Conservation (phyloP, 2,888 invertebrate species). For the Tricholauxania praeusta region DNA sequence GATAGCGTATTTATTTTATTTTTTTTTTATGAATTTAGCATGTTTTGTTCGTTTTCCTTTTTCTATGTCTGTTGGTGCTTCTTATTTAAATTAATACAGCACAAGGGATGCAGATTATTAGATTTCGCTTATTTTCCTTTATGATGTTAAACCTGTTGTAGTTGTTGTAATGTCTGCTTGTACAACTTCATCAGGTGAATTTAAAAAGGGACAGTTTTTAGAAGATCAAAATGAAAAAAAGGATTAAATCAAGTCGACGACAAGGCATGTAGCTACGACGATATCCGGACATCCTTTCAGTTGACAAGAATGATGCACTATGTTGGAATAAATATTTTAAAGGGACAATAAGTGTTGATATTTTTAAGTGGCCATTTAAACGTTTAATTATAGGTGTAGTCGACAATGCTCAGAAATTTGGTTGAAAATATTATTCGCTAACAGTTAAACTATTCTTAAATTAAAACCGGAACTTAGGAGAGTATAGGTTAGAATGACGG, state of each 20-base stretch:
- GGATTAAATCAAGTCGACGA: not conserved
- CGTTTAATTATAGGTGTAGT: no score
- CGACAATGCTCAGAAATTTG: no score
- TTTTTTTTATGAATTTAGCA: not conserved
- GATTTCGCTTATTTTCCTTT: conserved; percentile 6
- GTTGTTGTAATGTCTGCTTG: conserved; percentile 9
- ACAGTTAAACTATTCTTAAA: no score
- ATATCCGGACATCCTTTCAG: no score
- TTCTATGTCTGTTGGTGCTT: conserved; percentile 4
- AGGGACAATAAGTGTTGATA: no score
- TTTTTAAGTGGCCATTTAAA: no score
- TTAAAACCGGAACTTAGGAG: no score
- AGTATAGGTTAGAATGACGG: no score
- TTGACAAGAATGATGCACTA: no score
- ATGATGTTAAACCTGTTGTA: not conserved
- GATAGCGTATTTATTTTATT: conserved; percentile 14
- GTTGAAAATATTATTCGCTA: no score
- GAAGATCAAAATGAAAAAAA: not conserved
- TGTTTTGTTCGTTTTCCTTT: not conserved
- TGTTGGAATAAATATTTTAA: no score
- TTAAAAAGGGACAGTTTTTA: not conserved
- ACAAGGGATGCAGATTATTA: conserved; percentile 35
- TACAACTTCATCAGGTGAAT: conserved; percentile 15
- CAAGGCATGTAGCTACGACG: not conserved
- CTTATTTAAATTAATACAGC: conserved; percentile 33